phyloP scores from a whole-genome alignment of 1,140 invertebrate species.

The Drosophila gunungcola region DNA sequence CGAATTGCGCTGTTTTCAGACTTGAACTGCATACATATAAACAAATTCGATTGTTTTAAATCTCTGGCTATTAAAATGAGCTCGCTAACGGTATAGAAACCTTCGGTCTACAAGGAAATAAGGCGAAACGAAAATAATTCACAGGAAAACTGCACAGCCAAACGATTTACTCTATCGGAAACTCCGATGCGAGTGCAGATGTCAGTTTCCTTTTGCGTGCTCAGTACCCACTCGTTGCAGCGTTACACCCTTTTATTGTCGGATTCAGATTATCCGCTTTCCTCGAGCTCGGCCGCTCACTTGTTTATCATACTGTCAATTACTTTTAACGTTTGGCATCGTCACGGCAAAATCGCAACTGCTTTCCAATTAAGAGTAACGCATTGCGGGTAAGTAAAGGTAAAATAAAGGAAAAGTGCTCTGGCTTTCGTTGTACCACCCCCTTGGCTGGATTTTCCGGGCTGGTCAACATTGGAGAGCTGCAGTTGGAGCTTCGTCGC shows the following conservation, averaged over 20 bases:
- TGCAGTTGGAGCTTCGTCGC: neutral
- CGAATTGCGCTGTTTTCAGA: too few species aligned
- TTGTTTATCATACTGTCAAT: conserved; percentile 65
- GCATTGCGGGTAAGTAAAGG: conserved; percentile 46
- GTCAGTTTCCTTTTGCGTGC: neutral
- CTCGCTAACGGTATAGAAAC: too few species aligned
- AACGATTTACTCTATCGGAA: neutral
- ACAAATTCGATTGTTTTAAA: too few species aligned
- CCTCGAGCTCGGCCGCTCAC: conserved; percentile 6
- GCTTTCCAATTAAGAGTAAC: conserved; percentile 76
- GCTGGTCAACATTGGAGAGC: conserved; percentile 20
- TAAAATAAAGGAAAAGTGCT: neutral
- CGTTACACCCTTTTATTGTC: conserved; percentile 39
- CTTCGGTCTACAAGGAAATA: too few species aligned
- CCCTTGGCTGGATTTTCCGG: neutral
- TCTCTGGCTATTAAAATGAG: too few species aligned
- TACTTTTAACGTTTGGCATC: conserved; percentile 60
- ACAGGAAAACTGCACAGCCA: too few species aligned
- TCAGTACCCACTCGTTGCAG: neutral
- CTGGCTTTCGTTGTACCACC: neutral
- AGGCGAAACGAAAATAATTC: too few species aligned
- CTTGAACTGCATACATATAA: too few species aligned
- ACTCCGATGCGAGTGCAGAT: neutral
- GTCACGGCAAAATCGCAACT: conserved; percentile 45
- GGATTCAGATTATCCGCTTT: conserved; percentile 28